These are phyloP conservation scores for Rhimphoctona megacephalus DNA, from an alignment of 2,888 invertebrate species.

Conservation along the genomic window DNA sequence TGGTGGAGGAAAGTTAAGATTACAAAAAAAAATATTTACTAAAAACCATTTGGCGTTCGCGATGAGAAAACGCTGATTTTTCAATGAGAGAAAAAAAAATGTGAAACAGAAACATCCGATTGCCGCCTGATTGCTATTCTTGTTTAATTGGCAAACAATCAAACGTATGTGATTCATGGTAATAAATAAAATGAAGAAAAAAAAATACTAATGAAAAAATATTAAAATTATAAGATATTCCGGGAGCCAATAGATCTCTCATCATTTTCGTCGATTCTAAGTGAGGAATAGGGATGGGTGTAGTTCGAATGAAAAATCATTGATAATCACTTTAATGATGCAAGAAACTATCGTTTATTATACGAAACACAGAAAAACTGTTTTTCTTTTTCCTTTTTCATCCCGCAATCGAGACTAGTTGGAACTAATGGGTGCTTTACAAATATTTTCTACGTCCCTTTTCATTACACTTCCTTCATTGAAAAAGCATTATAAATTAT, in stretches of 20 bases:
- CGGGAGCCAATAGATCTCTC: constrained; percentile 38
- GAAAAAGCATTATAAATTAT: neutral
- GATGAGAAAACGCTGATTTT: constrained; percentile 8
- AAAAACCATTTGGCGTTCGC: constrained; percentile 31
- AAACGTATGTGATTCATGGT: constrained; percentile 63
- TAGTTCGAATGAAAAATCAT: constrained; percentile 10
- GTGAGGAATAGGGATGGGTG: neutral
- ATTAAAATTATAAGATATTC: constrained; percentile 49
- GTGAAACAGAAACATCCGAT: constrained; percentile 27
- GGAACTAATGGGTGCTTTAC: neutral
- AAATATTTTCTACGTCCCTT: neutral
- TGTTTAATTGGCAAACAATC: constrained; percentile 67
- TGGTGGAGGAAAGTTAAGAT: constrained; percentile 49
- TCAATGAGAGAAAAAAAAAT: constrained; percentile 1
- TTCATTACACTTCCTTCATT: neutral
- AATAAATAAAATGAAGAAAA: constrained; percentile 27
- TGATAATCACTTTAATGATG: neutral
- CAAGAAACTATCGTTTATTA: neutral
- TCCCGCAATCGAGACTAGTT: neutral
- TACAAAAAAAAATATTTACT: constrained; percentile 27
- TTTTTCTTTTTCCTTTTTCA: neutral
- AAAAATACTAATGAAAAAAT: constrained; percentile 21
- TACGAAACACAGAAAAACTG: neutral
- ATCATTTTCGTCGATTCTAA: constrained; percentile 33
- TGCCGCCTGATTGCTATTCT: constrained; percentile 56